Conservation (phyloP, 2,888 invertebrate genomes). For the Merodon equestris region DNA sequence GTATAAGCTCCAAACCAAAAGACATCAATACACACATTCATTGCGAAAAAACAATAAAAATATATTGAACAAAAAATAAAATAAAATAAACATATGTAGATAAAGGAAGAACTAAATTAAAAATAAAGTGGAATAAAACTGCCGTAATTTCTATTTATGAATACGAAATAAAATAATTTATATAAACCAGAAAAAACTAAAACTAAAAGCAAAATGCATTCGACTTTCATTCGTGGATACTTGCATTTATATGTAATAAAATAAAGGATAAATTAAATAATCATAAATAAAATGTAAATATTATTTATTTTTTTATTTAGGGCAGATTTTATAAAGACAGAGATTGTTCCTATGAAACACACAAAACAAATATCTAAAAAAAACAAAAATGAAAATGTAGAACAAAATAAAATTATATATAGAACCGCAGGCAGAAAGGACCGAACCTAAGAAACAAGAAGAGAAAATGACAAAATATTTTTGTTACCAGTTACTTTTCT, state of each 20-base stretch:
- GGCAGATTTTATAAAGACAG: constrained; percentile 72
- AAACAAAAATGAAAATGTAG: constrained; percentile 59
- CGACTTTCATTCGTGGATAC: constrained; percentile 61
- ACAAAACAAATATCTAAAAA: constrained; percentile 66
- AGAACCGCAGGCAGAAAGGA: constrained; percentile 40
- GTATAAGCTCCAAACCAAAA: constrained; percentile 60
- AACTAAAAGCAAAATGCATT: constrained; percentile 53
- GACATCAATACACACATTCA: constrained; percentile 55
- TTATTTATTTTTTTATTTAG: constrained; percentile 73
- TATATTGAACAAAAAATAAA: constrained; percentile 57
- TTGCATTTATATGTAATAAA: constrained; percentile 52
- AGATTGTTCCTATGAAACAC: constrained; percentile 73
- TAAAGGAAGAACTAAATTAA: constrained; percentile 62
- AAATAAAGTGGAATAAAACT: constrained; percentile 50
- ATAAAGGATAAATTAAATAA: constrained; percentile 37
- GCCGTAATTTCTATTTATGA: constrained; percentile 67
- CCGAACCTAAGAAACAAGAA: constrained; percentile 30
- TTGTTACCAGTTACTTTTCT: constrained; percentile 59
- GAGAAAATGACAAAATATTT: constrained; percentile 57
- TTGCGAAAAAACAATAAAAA: constrained; percentile 66
- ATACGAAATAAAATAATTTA: constrained; percentile 60
- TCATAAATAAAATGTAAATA: constrained; percentile 49
- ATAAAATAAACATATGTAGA: constrained; percentile 65
- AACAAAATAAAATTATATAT: constrained; percentile 33
- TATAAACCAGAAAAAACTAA: constrained; percentile 26